These are phyloP conservation scores for Cloeon dipterum DNA, from an alignment of 2,888 invertebrate species.

Conservation along the genomic window DNA sequence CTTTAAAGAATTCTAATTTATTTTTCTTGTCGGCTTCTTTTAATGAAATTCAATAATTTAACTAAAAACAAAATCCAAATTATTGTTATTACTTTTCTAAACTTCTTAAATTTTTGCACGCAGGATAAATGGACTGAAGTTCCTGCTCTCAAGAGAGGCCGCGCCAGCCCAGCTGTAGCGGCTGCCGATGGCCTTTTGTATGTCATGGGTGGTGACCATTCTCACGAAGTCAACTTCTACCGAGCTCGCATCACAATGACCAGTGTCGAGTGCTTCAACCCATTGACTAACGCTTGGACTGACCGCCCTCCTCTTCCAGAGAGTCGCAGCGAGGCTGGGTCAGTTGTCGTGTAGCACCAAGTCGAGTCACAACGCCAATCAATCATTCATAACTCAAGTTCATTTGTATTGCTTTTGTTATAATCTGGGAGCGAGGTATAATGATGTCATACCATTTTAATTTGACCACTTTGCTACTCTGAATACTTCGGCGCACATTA, in stretches of 20 bases:
- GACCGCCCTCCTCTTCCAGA: conserved; percentile 57
- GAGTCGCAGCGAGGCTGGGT: conserved; percentile 69
- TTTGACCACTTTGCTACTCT: no score
- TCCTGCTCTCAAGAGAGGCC: conserved; percentile 43
- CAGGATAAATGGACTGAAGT: conserved; percentile 61
- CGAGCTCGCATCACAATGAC: conserved; percentile 64
- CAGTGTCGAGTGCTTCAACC: conserved; percentile 67
- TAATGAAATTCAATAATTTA: neutral
- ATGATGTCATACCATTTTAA: no score
- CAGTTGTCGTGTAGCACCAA: conserved; percentile 47
- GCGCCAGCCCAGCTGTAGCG: conserved; percentile 66
- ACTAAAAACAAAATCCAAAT: no score
- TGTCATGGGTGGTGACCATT: conserved; percentile 68
- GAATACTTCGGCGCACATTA: no score
- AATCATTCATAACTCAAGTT: no score
- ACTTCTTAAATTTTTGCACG: conserved; percentile 8
- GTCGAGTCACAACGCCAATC: no score
- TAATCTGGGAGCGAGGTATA: no score
- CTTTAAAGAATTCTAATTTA: neutral
- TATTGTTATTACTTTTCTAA: neutral
- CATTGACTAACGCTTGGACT: conserved; percentile 51
- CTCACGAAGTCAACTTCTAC: conserved; percentile 58
- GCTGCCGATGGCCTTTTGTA: conserved; percentile 61
- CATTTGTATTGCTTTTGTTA: no score
- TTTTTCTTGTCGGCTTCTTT: neutral